Percentiles rank a stretch among this genome's conserved stretches.
Evolutionary conservation across 2,797 vertebrate genomes (phyloP).

Genomic region (Lemur catta): DNA sequence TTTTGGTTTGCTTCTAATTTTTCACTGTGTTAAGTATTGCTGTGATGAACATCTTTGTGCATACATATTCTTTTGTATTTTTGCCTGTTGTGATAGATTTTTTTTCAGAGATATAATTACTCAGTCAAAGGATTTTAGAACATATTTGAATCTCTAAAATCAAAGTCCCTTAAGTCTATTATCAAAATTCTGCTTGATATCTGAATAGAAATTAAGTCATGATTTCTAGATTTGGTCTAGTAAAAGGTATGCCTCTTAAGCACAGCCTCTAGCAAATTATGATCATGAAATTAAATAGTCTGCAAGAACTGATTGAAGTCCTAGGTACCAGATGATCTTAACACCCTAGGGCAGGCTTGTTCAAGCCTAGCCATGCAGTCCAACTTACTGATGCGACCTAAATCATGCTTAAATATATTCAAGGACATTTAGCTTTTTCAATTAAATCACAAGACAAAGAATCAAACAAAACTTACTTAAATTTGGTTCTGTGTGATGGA

Average conservation of each 20-base stretch:
- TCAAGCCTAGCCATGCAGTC: not conserved
- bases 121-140: conserved; percentile 25
- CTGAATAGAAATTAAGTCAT: not conserved
- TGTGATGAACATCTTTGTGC: not conserved
- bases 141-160: not conserved
- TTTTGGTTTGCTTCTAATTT: conserved; percentile 30
- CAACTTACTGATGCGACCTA: not conserved
- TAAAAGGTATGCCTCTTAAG: not conserved
- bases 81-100: not conserved
- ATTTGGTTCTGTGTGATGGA: not conserved
- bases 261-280: not conserved
- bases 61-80: not conserved
- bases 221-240: not conserved
- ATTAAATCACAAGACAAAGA: not conserved
- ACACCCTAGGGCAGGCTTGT: not conserved
- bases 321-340: not conserved
- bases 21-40: not conserved
- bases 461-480: conserved; percentile 11
- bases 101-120: not conserved
- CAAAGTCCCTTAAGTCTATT: not conserved
- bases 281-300: not conserved
- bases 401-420: not conserved
- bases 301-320: not conserved
- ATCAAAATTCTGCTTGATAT: not conserved
- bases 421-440: not conserved